These are phyloP conservation scores for Barypeithes pellucidus DNA, from an alignment of 2,888 invertebrate species.

Conservation along the genomic window DNA sequence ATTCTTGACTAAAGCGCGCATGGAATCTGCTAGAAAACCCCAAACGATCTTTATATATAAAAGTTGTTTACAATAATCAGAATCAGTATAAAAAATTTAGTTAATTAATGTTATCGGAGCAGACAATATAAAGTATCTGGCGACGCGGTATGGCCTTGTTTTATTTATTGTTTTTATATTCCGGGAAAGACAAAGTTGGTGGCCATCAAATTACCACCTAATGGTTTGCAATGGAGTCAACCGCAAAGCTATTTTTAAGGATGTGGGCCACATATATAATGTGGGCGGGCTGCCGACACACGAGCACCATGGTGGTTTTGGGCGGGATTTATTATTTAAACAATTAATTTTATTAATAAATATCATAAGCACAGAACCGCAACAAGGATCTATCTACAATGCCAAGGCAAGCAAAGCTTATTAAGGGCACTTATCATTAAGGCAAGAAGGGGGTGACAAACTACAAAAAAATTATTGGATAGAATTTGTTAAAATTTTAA, in stretches of 20 bases:
- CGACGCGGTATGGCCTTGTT: constrained; percentile 6
- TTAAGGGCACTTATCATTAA: no score
- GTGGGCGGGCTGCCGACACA: constrained; percentile 11
- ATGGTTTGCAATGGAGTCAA: constrained; percentile 18
- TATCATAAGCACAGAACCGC: neutral
- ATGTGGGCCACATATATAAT: no score
- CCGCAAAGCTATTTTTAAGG: constrained; percentile 26
- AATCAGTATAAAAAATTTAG: neutral
- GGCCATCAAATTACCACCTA: constrained; percentile 18
- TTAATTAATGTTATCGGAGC: constrained; percentile 3
- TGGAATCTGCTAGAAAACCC: no score
- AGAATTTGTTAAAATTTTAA: no score
- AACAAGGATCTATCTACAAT: no score
- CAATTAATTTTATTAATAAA: neutral
- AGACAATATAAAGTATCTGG: neutral
- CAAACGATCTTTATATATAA: no score
- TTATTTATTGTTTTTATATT: constrained; percentile 9
- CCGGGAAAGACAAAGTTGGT: constrained; percentile 19
- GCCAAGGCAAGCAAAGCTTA: no score
- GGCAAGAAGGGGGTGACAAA: no score
- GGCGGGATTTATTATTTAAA: constrained; percentile 16
- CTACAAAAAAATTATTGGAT: no score
- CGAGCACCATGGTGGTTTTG: neutral
- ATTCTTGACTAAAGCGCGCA: no score
- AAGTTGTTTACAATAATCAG: no score